Evolutionary conservation across 2,888 invertebrate species (phyloP).

Genomic region (Muscina levida): DNA sequence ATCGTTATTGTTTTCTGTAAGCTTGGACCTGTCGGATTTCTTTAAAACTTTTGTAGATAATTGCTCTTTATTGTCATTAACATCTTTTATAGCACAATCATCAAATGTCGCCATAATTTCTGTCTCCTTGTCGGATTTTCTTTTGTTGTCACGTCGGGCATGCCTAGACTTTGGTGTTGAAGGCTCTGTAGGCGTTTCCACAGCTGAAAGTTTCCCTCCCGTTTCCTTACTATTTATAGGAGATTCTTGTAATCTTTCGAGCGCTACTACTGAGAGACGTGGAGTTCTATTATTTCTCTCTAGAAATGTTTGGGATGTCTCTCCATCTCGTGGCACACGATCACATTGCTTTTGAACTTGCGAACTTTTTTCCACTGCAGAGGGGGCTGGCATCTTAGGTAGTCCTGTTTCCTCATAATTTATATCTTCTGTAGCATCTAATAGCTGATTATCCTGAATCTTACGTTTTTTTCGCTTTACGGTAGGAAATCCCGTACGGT

Average conservation of each 20-base stretch:
- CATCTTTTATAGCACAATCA: neutral
- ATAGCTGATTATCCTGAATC: slow-evolving; percentile 67
- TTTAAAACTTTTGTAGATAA: neutral
- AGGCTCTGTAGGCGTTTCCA: slow-evolving; percentile 31
- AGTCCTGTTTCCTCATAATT: slow-evolving; percentile 5
- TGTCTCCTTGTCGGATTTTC: slow-evolving; percentile 52
- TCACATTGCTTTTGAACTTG: slow-evolving; percentile 80
- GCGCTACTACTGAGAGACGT: slow-evolving; percentile 83
- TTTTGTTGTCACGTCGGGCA: slow-evolving; percentile 49
- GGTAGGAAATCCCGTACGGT: slow-evolving; percentile 93
- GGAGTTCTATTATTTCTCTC: slow-evolving; percentile 82
- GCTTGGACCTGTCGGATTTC: neutral
- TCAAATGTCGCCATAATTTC: neutral
- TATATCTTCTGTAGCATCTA: slow-evolving; percentile 59
- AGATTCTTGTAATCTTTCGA: slow-evolving; percentile 82
- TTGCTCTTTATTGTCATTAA: neutral
- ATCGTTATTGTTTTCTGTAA: neutral
- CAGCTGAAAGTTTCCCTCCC: slow-evolving; percentile 39
- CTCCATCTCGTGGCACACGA: slow-evolving; percentile 86
- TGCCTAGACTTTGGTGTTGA: slow-evolving; percentile 49
- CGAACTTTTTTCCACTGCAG: neutral
- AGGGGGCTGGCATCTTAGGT: slow-evolving; percentile 21
- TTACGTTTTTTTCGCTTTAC: slow-evolving; percentile 90
- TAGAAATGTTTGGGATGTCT: slow-evolving; percentile 85
- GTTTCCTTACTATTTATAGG: slow-evolving; percentile 64